phyloP scores from a whole-genome alignment of 2,888 invertebrate species.

The Caenorhabditis macrosperma region DNA sequence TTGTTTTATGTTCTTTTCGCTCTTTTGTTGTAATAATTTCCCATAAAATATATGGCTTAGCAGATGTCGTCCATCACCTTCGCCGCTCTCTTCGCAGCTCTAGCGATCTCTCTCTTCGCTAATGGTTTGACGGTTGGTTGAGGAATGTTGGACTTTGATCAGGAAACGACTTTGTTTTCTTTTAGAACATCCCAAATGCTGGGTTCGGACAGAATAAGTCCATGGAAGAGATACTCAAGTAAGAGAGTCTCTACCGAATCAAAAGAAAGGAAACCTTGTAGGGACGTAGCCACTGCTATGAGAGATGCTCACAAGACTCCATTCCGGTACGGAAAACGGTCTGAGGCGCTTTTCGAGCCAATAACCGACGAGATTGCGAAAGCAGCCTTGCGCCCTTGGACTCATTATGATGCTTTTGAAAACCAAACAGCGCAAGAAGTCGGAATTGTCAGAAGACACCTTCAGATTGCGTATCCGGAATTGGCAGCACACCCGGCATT shows the following conservation, averaged over 20 bases:
- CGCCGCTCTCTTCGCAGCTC: too few species aligned
- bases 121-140: not conserved
- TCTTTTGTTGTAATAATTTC: too few species aligned
- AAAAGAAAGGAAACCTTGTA: not conserved
- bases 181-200: not conserved
- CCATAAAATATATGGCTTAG: too few species aligned
- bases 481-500: too few species aligned
- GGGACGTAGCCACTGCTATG: not conserved
- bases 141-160: not conserved
- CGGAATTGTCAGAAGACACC: not conserved
- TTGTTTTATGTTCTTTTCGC: too few species aligned
- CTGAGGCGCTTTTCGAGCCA: not conserved
- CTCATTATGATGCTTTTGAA: not conserved
- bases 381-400: not conserved
- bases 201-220: not conserved
- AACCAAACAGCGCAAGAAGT: not conserved
- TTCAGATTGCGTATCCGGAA: too few species aligned
- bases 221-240: not conserved
- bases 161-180: not conserved
- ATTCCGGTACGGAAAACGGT: conserved; percentile 21
- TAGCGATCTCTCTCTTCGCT: too few species aligned
- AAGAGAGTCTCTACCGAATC: not conserved
- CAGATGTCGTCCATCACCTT: too few species aligned
- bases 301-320: conserved; percentile 3
- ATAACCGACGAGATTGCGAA: not conserved